A percentile compares a stretch with the other conserved stretches of the same genome.
Evolutionary conservation across 1,140 invertebrate genomes (phyloP).

Genomic region (Chymomyza costata): DNA sequence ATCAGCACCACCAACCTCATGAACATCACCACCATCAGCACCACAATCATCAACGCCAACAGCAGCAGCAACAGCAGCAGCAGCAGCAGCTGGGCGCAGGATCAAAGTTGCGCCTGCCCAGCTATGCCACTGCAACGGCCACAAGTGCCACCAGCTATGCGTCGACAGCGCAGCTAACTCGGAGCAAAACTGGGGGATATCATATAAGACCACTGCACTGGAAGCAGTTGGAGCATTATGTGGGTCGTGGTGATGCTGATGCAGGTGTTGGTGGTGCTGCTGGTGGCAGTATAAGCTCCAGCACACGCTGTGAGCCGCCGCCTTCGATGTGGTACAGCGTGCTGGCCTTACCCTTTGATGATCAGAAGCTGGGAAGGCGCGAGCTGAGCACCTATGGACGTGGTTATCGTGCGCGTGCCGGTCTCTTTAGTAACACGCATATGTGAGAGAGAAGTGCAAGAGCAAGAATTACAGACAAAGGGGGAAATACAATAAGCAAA

Average conservation of each 20-base stretch:
- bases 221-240: conserved; percentile 5
- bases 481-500: background rate
- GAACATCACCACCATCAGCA: conserved; percentile 33
- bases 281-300: conserved; percentile 37
- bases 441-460: conserved; percentile 21
- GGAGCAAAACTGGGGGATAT: conserved; percentile 24
- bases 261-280: background rate
- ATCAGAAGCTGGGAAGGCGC: conserved; percentile 90
- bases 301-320: conserved; percentile 71
- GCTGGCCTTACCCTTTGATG: conserved; percentile 91
- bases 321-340: conserved; percentile 91
- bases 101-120: conserved; percentile 35
- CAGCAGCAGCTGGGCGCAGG: conserved; percentile 1
- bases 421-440: conserved; percentile 85
- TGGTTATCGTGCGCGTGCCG: conserved; percentile 84
- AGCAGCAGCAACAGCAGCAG: conserved; percentile 17
- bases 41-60: conserved; percentile 31
- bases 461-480: conserved; percentile 1
- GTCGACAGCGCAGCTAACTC: conserved; percentile 55
- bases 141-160: conserved; percentile 61
- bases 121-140: conserved; percentile 59
- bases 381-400: conserved; percentile 82
- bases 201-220: conserved; percentile 27
- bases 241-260: conserved; percentile 17
- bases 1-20: conserved; percentile 45